Conservation (phyloP, 2,888 invertebrate species). For the Polia nebulosa region DNA sequence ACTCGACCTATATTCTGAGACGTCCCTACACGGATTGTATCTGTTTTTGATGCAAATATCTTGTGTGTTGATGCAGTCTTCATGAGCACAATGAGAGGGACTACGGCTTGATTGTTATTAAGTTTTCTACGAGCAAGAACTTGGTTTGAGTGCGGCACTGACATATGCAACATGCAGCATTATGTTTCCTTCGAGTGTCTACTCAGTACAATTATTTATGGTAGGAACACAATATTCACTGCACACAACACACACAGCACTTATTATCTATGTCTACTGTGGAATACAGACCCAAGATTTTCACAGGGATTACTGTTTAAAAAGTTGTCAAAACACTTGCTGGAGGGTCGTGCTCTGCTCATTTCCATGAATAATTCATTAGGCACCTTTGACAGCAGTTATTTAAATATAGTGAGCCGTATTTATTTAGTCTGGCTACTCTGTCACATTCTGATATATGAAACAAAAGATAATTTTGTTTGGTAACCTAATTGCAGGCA, state of each 20-base stretch:
- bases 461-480: conserved; percentile 4
- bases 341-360: conserved; percentile 28
- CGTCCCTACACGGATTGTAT: conserved; percentile 77
- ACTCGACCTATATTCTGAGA: conserved; percentile 82
- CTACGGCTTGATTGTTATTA: conserved; percentile 58
- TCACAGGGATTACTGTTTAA: conserved; percentile 30
- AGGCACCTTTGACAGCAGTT: conserved; percentile 33
- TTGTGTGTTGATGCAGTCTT: conserved; percentile 69
- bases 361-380: conserved; percentile 46
- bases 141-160: conserved; percentile 22
- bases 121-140: conserved; percentile 39
- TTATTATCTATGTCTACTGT: conserved; percentile 5
- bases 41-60: conserved; percentile 81
- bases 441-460: neutral
- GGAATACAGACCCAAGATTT: conserved; percentile 19
- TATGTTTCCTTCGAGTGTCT: conserved; percentile 16
- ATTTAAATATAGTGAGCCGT: conserved; percentile 21
- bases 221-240: neutral
- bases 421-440: conserved; percentile 18
- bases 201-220: conserved; percentile 17
- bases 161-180: neutral
- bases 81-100: conserved; percentile 59
- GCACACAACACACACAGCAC: too few species aligned
- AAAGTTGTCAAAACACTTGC: conserved; percentile 29
- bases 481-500: neutral